Evolutionary conservation across 1,140 invertebrate species (phyloP).

Genomic region (Oryzaephilus surinamensis): DNA sequence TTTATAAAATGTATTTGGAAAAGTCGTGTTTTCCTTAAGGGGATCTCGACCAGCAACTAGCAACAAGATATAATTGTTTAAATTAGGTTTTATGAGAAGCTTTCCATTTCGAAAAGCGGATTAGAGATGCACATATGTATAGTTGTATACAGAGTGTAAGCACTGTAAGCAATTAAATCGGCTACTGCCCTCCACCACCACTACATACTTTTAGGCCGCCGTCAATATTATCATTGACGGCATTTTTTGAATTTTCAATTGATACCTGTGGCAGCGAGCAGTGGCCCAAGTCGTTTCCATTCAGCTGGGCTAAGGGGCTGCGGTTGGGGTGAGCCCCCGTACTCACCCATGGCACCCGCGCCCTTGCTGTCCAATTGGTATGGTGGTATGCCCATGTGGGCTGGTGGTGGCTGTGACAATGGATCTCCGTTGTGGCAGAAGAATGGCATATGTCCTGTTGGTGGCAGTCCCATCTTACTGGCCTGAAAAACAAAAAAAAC

Average conservation of each 20-base stretch:
- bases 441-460: conserved; percentile 63
- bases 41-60: no score
- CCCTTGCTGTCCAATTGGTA: conserved; percentile 75
- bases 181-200: conserved; percentile 28
- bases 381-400: conserved; percentile 93
- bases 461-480: conserved; percentile 74
- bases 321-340: conserved; percentile 31
- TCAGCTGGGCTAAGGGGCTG: conserved; percentile 38
- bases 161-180: conserved; percentile 8
- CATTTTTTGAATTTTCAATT: conserved; percentile 8
- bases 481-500: conserved; percentile 54
- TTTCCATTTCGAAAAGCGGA: no score
- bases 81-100: no score
- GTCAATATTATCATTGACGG: background rate
- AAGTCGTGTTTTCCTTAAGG: no score
- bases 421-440: conserved; percentile 84
- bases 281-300: conserved; percentile 44
- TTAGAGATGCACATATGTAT: no score
- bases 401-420: conserved; percentile 83
- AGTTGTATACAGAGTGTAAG: no score
- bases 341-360: conserved; percentile 53
- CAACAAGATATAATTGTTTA: no score
- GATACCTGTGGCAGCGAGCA: conserved; percentile 46
- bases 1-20: no score
- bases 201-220: conserved; percentile 6